Conservation (phyloP, 2,113 vertebrate genomes). For the Eidolon helvum region DNA sequence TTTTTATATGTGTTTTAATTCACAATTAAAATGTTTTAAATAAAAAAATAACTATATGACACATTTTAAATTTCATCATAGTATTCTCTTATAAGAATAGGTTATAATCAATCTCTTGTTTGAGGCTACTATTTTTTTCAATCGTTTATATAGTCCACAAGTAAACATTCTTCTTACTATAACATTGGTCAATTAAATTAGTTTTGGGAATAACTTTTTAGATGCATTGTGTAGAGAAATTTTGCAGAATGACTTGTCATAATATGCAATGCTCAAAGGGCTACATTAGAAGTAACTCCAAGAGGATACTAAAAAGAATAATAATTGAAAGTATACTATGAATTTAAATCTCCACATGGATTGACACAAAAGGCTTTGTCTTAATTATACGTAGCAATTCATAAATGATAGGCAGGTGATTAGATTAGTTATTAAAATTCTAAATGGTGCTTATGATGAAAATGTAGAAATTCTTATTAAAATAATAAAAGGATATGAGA, state of each 20-base stretch:
- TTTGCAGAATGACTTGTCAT: background rate
- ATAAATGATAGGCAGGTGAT: background rate
- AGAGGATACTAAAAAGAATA: background rate
- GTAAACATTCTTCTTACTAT: background rate
- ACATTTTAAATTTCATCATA: background rate
- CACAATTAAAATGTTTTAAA: background rate
- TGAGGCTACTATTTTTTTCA: background rate
- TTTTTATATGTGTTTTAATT: background rate
- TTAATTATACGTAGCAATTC: background rate
- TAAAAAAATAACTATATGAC: background rate
- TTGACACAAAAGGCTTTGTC: background rate
- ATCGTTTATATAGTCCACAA: background rate
- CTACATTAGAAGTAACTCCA: background rate
- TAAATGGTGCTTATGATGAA: background rate
- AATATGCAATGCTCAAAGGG: background rate
- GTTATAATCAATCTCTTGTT: background rate
- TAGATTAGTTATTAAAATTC: background rate
- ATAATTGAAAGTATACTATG: background rate
- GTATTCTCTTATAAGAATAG: background rate
- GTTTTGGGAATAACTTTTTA: background rate
- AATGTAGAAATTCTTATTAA: background rate
- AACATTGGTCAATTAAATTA: background rate
- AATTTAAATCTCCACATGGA: background rate
- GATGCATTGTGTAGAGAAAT: background rate
- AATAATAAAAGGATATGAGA: background rate